phyloP scores from a whole-genome alignment of 2,888 invertebrate genomes.

The Polietes domitor region DNA sequence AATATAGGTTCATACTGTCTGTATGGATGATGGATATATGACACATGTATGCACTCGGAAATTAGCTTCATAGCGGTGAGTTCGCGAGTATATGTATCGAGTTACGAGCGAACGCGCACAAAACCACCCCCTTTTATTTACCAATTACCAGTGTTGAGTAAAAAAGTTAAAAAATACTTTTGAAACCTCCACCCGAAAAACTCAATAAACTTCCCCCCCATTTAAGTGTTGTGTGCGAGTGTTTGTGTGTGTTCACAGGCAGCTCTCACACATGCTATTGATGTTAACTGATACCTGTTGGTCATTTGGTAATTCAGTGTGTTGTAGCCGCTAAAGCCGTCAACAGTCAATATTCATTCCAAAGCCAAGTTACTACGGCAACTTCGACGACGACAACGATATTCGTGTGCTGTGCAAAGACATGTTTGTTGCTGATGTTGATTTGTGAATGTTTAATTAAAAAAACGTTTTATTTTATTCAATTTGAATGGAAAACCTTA shows the following conservation, averaged over 20 bases:
- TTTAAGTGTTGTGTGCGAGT: neutral
- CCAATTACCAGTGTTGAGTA: neutral
- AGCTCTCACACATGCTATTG: constrained; percentile 16
- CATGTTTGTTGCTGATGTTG: neutral
- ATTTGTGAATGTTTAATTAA: constrained; percentile 1
- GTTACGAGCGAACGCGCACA: neutral
- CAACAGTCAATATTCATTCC: constrained; percentile 25
- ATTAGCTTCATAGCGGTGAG: neutral
- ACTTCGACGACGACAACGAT: too few relatives aligned
- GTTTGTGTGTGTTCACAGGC: neutral
- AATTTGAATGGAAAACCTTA: constrained; percentile 3
- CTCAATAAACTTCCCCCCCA: constrained; percentile 23
- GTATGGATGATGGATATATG: too few relatives aligned
- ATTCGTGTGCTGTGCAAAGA: neutral
- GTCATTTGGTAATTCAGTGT: constrained; percentile 55
- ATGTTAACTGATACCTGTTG: constrained; percentile 37
- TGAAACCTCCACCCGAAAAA: neutral
- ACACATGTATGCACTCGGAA: too few relatives aligned
- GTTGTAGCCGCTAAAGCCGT: constrained; percentile 47
- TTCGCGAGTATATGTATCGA: neutral
- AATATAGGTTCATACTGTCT: too few relatives aligned
- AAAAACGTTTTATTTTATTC: neutral
- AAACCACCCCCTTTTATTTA: constrained; percentile 13
- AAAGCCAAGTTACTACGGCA: neutral
- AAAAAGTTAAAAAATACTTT: constrained; percentile 10